Evolutionary conservation across 2,797 vertebrate species (phyloP).

Genomic region (Lateolabrax maculatus): DNA sequence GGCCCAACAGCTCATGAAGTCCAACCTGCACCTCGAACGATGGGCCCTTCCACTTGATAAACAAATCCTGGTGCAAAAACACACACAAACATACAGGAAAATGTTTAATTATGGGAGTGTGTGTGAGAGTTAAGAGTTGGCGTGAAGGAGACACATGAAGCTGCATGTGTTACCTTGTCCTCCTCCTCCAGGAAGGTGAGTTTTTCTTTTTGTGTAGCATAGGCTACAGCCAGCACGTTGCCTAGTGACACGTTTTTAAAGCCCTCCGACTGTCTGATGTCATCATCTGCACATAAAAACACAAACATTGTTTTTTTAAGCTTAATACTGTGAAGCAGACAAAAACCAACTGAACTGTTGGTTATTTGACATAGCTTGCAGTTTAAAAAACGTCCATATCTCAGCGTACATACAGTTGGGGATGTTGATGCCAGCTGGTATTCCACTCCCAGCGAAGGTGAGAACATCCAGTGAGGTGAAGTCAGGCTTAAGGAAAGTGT

Average conservation of each 20-base stretch:
- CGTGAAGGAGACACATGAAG: not conserved
- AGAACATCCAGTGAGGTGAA: constrained; percentile 95
- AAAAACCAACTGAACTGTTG: not conserved
- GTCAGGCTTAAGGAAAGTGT: constrained; percentile 92
- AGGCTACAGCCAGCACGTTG: constrained; percentile 92
- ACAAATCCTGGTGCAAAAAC: constrained; percentile 86
- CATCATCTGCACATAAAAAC: constrained; percentile 86
- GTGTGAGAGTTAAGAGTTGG: not conserved
- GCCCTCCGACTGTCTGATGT: constrained; percentile 93
- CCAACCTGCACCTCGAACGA: constrained; percentile 96
- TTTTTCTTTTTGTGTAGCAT: constrained; percentile 90
- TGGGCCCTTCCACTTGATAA: constrained; percentile 91
- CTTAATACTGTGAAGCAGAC: not conserved
- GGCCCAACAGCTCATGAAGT: constrained; percentile 93
- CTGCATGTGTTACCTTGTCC: constrained; percentile 86
- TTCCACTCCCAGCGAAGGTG: constrained; percentile 93
- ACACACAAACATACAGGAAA: not conserved
- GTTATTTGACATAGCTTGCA: not conserved
- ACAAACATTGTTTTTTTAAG: not conserved
- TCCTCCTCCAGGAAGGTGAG: constrained; percentile 92
- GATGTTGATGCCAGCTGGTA: constrained; percentile 96
- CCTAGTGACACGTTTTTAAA: constrained; percentile 95
- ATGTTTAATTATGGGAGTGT: not conserved
- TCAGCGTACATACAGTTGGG: constrained; percentile 89
- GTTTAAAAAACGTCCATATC: not conserved